Evolutionary conservation across 2,113 vertebrate genomes (phyloP), one percentile per base, ranked within the genome.

Genomic region (Cyprinus carpio): DNA sequence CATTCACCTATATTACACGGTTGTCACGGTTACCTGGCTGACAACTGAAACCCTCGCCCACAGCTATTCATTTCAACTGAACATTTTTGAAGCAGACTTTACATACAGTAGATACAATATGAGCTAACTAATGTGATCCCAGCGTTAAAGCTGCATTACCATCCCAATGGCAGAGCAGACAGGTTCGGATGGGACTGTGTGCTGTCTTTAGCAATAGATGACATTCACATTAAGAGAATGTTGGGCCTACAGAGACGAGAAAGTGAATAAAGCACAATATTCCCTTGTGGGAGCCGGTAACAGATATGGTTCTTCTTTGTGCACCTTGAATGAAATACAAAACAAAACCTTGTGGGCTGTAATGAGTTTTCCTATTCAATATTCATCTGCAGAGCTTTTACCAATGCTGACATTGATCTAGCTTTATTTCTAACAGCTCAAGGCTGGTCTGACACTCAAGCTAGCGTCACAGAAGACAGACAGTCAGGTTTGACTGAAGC

Each of bases 271-370:
- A 31, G 82, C 11, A 7, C 11, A 65, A 83, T 75, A 83, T 71
- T 82, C 56, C 79, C 78, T 56, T 62, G 65, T 75, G 56, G 77
- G 78, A 89, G 83, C 40, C 16, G 31, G 84, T 87, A 82, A 87
- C 74, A 12, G 71, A 87, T 86, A 86, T 4, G 37, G 16, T 58
- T 58, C 40, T 46, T 16, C 84, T 83, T 85, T 85, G 75, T 85
- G 40, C 75, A 27, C 29, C 60, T 71, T 23, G 77, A 12, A 27
- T 43, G 29, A 85, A 62, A 78, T 29, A 31, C 56, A 8, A 77
- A 83, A 82, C 29, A 75, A 82, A 87, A 84, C 58, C 82, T 90
- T 79, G 85, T 82, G 49, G 67, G 34, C 69, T 86, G 83, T 84
- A 86, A 87, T 74, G 78, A 56, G 76, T 31, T 77, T 54, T 81